Evolutionary conservation across 2,888 invertebrate genomes (phyloP).

Genomic region (Lepeophtheirus nordmannii): DNA sequence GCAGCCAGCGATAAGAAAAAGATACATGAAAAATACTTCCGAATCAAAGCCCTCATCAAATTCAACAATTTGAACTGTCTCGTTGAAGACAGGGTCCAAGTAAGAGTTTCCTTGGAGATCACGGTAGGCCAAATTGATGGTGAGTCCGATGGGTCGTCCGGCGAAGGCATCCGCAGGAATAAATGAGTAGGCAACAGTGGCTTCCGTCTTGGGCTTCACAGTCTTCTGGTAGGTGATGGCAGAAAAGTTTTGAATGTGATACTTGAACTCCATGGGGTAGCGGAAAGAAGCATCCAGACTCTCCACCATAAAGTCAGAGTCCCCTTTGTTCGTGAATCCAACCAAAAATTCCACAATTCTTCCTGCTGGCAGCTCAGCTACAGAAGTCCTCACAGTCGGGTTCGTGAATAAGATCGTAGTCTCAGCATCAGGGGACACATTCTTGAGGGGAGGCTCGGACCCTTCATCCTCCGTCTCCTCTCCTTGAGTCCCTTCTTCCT

Average conservation of each 20-base stretch:
- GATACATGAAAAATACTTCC: slow-evolving; percentile 94
- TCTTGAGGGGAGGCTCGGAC: slow-evolving; percentile 35
- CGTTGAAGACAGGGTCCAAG: slow-evolving; percentile 89
- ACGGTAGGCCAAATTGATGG: slow-evolving; percentile 56
- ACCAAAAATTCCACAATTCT: slow-evolving; percentile 83
- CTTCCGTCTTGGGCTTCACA: slow-evolving; percentile 79
- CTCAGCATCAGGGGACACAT: slow-evolving; percentile 74
- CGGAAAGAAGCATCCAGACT: slow-evolving; percentile 84
- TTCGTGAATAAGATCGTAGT: slow-evolving; percentile 76
- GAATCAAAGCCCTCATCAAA: slow-evolving; percentile 92
- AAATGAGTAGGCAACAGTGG: slow-evolving; percentile 86
- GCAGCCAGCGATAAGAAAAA: slow-evolving; percentile 77
- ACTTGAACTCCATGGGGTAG: slow-evolving; percentile 95
- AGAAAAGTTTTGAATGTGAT: slow-evolving; percentile 95
- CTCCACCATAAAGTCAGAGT: slow-evolving; percentile 75
- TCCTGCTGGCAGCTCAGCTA: slow-evolving; percentile 67
- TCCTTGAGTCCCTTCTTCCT: slow-evolving; percentile 34
- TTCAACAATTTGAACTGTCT: slow-evolving; percentile 88
- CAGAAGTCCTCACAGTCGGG: slow-evolving; percentile 44
- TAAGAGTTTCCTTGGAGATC: slow-evolving; percentile 42
- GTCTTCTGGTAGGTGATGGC: slow-evolving; percentile 68
- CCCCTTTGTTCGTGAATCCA: slow-evolving; percentile 87
- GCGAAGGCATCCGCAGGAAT: slow-evolving; percentile 90
- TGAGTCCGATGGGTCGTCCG: slow-evolving; percentile 87
- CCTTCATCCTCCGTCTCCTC: slow-evolving; percentile 40